phyloP scores from a whole-genome alignment of 1,140 invertebrate species.

The Stratiolaelaps scimitus region DNA sequence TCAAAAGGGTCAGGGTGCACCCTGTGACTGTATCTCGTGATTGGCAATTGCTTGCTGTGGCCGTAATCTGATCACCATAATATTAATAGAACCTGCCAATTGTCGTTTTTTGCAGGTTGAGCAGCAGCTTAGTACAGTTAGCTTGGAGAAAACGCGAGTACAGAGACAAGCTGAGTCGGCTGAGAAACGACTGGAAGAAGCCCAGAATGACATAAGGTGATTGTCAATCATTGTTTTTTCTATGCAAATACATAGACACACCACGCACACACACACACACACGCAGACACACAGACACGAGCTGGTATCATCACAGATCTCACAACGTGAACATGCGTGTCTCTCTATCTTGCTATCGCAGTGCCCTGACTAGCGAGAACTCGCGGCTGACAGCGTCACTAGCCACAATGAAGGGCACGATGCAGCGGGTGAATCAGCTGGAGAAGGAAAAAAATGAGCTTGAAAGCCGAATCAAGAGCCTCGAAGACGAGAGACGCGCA shows the following conservation, averaged over 20 bases:
- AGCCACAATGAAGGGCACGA: slow-evolving; percentile 15
- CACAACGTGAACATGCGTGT: too few relatives aligned
- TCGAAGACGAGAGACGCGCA: slow-evolving; percentile 8
- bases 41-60: too few relatives aligned
- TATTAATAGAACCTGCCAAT: too few relatives aligned
- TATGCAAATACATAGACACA: too few relatives aligned
- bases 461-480: slow-evolving; percentile 15
- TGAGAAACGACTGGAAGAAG: slow-evolving; percentile 16
- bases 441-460: slow-evolving; percentile 25
- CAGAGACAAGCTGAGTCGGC: slow-evolving; percentile 20
- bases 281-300: too few relatives aligned
- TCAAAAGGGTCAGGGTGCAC: too few relatives aligned
- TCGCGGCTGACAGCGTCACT: slow-evolving; percentile 17
- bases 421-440: slow-evolving; percentile 16
- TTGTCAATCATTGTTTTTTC: too few relatives aligned
- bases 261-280: too few relatives aligned
- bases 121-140: slow-evolving; percentile 19
- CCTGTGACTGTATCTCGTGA: too few relatives aligned
- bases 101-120: slow-evolving; percentile 2
- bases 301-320: too few relatives aligned
- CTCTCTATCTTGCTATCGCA: too few relatives aligned
- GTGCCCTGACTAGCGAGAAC: slow-evolving; percentile 7
- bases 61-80: too few relatives aligned
- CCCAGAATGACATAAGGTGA: neutral
- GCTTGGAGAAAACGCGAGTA: slow-evolving; percentile 17